Conservation (phyloP, 2,888 invertebrate species). For the Crematogaster levior region DNA sequence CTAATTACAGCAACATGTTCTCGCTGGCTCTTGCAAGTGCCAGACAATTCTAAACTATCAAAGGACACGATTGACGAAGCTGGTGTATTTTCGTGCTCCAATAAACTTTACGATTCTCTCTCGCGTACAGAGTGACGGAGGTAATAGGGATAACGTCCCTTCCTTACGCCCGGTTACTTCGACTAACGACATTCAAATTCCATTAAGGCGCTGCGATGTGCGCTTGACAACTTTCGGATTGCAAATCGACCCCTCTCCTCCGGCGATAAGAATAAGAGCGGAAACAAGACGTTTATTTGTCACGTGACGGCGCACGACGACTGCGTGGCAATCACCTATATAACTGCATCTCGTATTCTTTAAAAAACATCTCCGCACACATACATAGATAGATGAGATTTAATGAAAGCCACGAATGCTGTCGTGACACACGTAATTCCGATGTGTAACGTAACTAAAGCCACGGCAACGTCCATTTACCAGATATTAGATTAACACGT, state of each 20-base stretch:
- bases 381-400: not conserved
- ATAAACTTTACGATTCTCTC: constrained; percentile 57
- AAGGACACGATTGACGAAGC: constrained; percentile 51
- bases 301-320: not conserved
- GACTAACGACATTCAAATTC: constrained; percentile 83
- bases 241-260: constrained; percentile 65
- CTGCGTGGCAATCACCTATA: not conserved
- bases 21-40: not conserved
- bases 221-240: constrained; percentile 78
- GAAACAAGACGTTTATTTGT: not conserved
- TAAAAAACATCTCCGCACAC: not conserved
- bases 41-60: constrained; percentile 4
- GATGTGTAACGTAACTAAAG: constrained; percentile 15
- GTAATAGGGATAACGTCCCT: constrained; percentile 81
- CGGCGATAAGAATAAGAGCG: not conserved
- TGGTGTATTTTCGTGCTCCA: constrained; percentile 69
- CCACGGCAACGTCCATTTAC: constrained; percentile 12
- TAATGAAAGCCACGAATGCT: not conserved
- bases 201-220: constrained; percentile 79
- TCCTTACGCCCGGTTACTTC: constrained; percentile 82
- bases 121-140: constrained; percentile 44
- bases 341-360: not conserved
- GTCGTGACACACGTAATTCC: constrained; percentile 2
- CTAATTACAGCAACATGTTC: constrained; percentile 15
- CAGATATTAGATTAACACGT: constrained; percentile 34